Percentiles rank a stretch among this genome's conserved stretches.
Evolutionary conservation across 2,888 invertebrate genomes (phyloP).

Genomic region (Meiosimyza platycephala): DNA sequence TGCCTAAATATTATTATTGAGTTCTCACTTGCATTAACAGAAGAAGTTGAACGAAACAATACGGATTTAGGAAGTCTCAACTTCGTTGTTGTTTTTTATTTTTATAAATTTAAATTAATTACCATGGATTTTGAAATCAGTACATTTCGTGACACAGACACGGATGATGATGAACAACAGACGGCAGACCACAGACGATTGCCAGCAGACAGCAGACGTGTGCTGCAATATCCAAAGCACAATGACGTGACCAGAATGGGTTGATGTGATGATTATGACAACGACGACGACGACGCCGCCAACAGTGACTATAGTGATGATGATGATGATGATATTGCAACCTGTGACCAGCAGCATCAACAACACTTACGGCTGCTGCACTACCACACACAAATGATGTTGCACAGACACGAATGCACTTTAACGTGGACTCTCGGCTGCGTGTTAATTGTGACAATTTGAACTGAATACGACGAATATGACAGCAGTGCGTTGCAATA

Average conservation of each 20-base stretch:
- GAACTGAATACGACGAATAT: not conserved
- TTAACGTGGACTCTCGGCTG: too few species aligned
- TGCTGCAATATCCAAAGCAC: too few species aligned
- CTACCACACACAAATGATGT: not conserved
- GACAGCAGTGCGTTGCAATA: not conserved
- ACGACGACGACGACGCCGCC: not conserved
- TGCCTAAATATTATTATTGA: too few species aligned
- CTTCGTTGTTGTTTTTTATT: not conserved
- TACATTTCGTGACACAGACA: conserved; percentile 18
- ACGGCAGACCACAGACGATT: not conserved
- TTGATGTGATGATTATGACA: not conserved
- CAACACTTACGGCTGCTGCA: not conserved
- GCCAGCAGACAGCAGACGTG: not conserved
- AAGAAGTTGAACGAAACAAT: not conserved
- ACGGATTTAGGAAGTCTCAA: not conserved
- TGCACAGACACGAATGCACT: not conserved
- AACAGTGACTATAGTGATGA: too few species aligned
- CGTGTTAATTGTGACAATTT: conserved; percentile 1
- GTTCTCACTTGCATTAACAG: too few species aligned
- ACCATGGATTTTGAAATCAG: conserved; percentile 32
- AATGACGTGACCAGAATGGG: conserved; percentile 8
- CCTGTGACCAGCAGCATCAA: conserved; percentile 1
- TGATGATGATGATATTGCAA: not conserved
- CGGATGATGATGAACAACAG: not conserved
- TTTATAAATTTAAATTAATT: conserved; percentile 24